These are phyloP conservation scores for Xanthorhoe spadicearia DNA, from an alignment of 2,888 invertebrate species.

Conservation along the genomic window DNA sequence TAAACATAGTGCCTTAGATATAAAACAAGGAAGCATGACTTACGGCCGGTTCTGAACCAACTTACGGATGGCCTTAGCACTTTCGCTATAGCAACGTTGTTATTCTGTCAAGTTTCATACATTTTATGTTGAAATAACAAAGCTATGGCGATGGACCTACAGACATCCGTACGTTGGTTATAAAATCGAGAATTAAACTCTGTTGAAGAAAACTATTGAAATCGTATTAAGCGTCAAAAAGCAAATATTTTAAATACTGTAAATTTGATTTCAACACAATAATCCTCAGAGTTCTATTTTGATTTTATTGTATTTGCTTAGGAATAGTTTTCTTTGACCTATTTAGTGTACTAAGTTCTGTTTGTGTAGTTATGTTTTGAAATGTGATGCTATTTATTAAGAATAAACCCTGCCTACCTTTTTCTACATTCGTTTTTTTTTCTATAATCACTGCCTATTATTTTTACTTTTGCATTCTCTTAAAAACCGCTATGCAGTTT, in stretches of 20 bases:
- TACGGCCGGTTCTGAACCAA: too few relatives aligned
- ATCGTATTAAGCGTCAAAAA: too few relatives aligned
- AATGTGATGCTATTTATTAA: constrained; percentile 71
- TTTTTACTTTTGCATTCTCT: too few relatives aligned
- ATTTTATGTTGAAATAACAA: too few relatives aligned
- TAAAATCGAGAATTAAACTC: too few relatives aligned
- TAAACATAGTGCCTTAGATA: constrained; percentile 48
- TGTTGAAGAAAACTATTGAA: too few relatives aligned
- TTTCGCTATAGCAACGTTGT: too few relatives aligned
- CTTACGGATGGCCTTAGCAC: too few relatives aligned
- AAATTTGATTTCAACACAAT: neutral
- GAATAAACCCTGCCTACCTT: constrained; percentile 65
- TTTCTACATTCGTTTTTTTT: constrained; percentile 36
- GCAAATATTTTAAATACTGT: neutral
- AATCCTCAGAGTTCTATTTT: constrained; percentile 1
- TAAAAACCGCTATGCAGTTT: too few relatives aligned
- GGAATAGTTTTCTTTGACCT: constrained; percentile 21
- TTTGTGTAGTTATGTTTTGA: constrained; percentile 56
- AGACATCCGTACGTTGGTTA: too few relatives aligned
- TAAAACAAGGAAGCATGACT: constrained; percentile 43
- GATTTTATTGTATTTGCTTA: constrained; percentile 16
- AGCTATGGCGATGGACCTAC: too few relatives aligned
- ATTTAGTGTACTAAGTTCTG: constrained; percentile 29
- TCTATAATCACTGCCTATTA: neutral
- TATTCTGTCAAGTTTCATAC: too few relatives aligned